Evolutionary conservation across 64 coral and sea anemone species (phyloP).

Genomic region (Montipora cactus): DNA sequence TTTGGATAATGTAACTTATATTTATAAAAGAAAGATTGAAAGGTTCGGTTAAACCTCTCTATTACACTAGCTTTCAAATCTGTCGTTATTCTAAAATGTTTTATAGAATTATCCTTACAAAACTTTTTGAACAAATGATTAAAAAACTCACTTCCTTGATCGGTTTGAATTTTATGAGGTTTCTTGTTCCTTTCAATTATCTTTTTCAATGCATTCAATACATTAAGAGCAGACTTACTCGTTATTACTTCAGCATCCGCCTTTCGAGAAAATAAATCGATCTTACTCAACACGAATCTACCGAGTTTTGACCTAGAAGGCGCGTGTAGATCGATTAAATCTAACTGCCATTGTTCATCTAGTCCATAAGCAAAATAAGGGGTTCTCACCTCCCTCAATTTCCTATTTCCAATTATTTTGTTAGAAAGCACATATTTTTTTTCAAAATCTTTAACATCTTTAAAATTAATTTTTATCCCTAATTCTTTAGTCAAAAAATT

Average conservation of each 20-base stretch:
- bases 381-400: neutral
- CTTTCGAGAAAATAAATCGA: neutral
- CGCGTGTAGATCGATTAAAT: neutral
- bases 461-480: neutral
- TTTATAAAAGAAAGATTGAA: neutral
- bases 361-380: neutral
- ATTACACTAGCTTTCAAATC: neutral
- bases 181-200: neutral
- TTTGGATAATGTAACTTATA: no score
- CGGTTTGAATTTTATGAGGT: neutral
- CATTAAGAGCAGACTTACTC: neutral
- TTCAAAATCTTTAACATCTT: neutral
- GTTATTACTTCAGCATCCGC: neutral
- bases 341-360: neutral
- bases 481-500: neutral
- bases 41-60: neutral
- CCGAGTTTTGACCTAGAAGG: neutral
- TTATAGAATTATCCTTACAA: neutral
- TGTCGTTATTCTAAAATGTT: neutral
- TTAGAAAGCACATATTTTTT: neutral
- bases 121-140: neutral
- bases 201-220: neutral
- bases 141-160: neutral
- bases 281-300: neutral
- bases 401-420: neutral